These are phyloP conservation scores for Pollicipes pollicipes DNA, from an alignment of 1,140 invertebrate species.

Conservation along the genomic window DNA sequence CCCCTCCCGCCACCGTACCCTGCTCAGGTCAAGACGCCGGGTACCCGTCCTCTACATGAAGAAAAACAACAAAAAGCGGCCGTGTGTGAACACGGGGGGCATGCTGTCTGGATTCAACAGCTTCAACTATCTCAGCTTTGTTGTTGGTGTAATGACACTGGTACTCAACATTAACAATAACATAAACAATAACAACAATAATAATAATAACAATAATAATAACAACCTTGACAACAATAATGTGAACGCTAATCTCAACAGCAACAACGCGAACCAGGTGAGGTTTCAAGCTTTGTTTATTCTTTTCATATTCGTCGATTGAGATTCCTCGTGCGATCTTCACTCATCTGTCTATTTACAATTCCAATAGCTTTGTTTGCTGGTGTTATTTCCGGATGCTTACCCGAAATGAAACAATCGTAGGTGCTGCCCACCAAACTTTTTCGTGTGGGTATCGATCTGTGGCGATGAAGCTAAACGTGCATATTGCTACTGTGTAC, in stretches of 20 bases:
- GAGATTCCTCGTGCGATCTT: too few relatives aligned
- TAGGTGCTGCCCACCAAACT: too few relatives aligned
- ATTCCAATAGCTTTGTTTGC: too few relatives aligned
- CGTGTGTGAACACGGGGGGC: conserved; percentile 9
- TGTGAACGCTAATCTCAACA: conserved; percentile 14
- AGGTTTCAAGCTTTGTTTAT: too few relatives aligned
- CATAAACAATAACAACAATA: conserved; percentile 15
- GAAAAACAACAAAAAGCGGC: conserved; percentile 10
- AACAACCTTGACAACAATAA: conserved; percentile 15
- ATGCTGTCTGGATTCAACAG: conserved; percentile 15
- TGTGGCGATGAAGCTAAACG: too few relatives aligned
- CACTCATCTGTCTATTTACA: too few relatives aligned
- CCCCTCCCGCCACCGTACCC: neutral
- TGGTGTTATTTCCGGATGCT: too few relatives aligned
- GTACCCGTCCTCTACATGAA: conserved; percentile 13
- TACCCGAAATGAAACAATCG: too few relatives aligned
- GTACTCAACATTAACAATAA: conserved; percentile 15
- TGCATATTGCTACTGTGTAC: too few relatives aligned
- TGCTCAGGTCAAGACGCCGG: neutral
- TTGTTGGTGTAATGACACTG: conserved; percentile 13
- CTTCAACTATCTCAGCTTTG: conserved; percentile 15
- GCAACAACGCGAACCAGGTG: conserved; percentile 15
- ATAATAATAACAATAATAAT: conserved; percentile 15
- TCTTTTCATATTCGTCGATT: too few relatives aligned
- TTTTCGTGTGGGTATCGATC: too few relatives aligned